A percentile compares a stretch with the other conserved stretches of the same genome.
These are phyloP conservation scores for Schizopygopsis malacanthus DNA, from an alignment of 2,797 vertebrate species.

Conservation along the genomic window DNA sequence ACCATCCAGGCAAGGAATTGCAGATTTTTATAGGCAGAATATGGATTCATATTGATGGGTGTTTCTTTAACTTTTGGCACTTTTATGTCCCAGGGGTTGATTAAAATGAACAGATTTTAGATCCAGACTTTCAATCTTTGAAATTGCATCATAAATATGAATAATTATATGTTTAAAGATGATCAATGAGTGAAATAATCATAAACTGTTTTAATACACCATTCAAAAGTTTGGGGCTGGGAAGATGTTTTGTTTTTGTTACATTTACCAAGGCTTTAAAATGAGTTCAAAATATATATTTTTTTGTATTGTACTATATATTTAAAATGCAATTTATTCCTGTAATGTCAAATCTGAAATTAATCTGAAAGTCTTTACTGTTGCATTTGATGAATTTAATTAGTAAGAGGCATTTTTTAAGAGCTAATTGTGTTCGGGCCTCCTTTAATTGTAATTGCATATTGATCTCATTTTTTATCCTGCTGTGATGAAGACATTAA, in stretches of 20 bases:
- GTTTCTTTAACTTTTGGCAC: conserved; percentile 5
- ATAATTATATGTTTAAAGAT: neutral
- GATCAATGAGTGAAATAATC: neutral
- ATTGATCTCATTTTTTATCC: conserved; percentile 36
- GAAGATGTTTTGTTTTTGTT: neutral
- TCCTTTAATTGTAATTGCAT: conserved; percentile 41
- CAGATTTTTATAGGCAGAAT: conserved; percentile 16
- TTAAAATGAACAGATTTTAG: conserved; percentile 11
- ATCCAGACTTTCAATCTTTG: neutral
- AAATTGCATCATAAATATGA: neutral
- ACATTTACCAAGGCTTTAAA: neutral
- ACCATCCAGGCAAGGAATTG: conserved; percentile 7
- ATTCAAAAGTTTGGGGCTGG: neutral
- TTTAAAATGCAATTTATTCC: neutral
- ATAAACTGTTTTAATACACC: neutral
- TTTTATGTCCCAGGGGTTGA: conserved; percentile 5
- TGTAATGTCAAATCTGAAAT: neutral
- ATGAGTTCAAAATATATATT: neutral
- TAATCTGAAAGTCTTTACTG: neutral
- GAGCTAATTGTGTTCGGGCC: conserved; percentile 9
- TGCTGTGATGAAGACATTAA: neutral
- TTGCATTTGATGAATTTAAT: neutral
- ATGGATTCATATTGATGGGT: conserved; percentile 17
- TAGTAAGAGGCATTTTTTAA: conserved; percentile 5
- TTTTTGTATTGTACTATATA: neutral